These are phyloP conservation scores for Drosophila pegasa DNA, from an alignment of 2,888 invertebrate species.

Conservation along the genomic window DNA sequence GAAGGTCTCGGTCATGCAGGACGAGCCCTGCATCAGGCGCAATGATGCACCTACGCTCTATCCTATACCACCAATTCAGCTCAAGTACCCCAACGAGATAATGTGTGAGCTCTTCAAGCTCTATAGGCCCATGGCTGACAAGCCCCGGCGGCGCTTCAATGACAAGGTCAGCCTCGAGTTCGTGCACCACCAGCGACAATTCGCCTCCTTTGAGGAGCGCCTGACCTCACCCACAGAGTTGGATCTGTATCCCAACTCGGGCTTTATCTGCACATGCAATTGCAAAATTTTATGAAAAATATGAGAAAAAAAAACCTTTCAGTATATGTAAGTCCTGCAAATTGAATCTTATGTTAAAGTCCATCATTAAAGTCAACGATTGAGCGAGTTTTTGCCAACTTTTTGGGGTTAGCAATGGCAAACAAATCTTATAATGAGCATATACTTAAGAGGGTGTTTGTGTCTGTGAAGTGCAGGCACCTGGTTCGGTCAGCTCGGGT, in stretches of 20 bases:
- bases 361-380: conserved; percentile 7
- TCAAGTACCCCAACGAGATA: conserved; percentile 77
- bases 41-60: conserved; percentile 66
- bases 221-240: conserved; percentile 38
- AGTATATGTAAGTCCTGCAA: background rate
- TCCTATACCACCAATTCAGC: conserved; percentile 69
- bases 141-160: conserved; percentile 65
- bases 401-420: conserved; percentile 38
- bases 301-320: background rate
- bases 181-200: conserved; percentile 56
- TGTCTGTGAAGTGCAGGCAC: conserved; percentile 50
- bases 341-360: conserved; percentile 10
- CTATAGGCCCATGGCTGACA: conserved; percentile 62
- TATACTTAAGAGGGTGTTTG: conserved; percentile 2
- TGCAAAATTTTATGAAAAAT: conserved; percentile 31
- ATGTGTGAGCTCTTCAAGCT: conserved; percentile 73
- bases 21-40: conserved; percentile 73
- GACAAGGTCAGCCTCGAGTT: conserved; percentile 71
- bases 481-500: conserved; percentile 50
- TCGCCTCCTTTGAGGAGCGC: conserved; percentile 69
- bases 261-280: conserved; percentile 59
- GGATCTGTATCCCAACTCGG: conserved; percentile 47
- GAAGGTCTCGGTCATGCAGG: conserved; percentile 80
- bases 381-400: conserved; percentile 13
- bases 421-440: conserved; percentile 5